phyloP scores from a whole-genome alignment of 2,888 invertebrate genomes.

The Muschampia plurimacula region DNA sequence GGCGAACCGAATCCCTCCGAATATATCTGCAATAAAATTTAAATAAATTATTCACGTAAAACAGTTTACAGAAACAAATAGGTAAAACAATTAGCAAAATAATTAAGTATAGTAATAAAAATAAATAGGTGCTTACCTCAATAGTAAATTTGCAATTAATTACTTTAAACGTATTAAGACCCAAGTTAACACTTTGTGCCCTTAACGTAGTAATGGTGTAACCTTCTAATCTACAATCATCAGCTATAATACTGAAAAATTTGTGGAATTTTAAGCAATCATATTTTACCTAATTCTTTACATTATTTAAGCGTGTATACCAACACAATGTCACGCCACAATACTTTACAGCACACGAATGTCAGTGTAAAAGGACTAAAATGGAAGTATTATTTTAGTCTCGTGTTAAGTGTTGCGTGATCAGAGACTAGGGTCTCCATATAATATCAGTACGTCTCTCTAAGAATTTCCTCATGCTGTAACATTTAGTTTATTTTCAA shows the following conservation, averaged over 20 bases:
- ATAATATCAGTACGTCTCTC: too few relatives aligned
- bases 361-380: too few relatives aligned
- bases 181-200: constrained; percentile 58
- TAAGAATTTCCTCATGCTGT: too few relatives aligned
- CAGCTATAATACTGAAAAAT: constrained; percentile 59
- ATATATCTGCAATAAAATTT: constrained; percentile 56
- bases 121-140: constrained; percentile 58
- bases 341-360: too few relatives aligned
- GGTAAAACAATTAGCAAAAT: too few relatives aligned
- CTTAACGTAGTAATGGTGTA: constrained; percentile 53
- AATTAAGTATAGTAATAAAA: background rate
- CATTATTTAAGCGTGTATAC: too few relatives aligned
- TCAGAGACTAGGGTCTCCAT: too few relatives aligned
- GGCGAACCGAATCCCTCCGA: constrained; percentile 50
- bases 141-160: constrained; percentile 59
- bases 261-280: background rate
- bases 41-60: background rate
- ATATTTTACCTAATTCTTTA: background rate
- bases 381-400: too few relatives aligned
- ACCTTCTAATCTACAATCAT: constrained; percentile 62
- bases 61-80: too few relatives aligned
- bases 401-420: too few relatives aligned
- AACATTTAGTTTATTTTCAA: too few relatives aligned
- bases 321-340: too few relatives aligned
- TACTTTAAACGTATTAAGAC: constrained; percentile 54